Conservation (phyloP, 2,113 vertebrate genomes). For the Motacilla tschutschensis region DNA sequence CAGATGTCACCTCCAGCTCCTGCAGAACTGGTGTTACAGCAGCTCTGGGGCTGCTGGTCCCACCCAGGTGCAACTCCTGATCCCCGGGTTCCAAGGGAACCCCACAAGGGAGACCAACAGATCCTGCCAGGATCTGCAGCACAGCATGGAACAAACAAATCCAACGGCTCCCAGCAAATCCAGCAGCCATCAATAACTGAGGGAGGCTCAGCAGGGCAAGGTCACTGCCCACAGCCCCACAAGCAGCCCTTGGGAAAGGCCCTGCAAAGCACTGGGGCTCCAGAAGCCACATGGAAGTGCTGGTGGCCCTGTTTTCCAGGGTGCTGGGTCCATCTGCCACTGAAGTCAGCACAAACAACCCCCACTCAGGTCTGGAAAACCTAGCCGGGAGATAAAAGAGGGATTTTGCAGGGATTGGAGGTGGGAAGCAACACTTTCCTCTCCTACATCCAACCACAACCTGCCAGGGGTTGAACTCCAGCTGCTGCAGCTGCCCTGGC, state of each 20-base stretch:
- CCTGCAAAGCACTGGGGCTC: neutral
- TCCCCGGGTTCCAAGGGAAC: neutral
- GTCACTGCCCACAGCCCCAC: neutral
- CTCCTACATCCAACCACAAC: neutral
- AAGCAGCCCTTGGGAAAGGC: too few species aligned
- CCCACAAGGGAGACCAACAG: neutral
- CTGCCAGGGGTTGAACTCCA: neutral
- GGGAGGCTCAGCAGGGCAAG: neutral
- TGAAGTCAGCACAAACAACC: neutral
- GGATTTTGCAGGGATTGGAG: neutral
- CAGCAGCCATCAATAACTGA: neutral
- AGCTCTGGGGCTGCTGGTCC: neutral
- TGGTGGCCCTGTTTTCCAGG: rapidly evolving
- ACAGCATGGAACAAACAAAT: neutral
- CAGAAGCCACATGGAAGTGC: neutral
- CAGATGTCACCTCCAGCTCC: neutral
- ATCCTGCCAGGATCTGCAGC: neutral
- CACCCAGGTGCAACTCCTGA: neutral
- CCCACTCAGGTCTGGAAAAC: neutral
- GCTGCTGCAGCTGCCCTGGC: neutral
- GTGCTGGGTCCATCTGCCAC: neutral
- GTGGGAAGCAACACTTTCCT: neutral
- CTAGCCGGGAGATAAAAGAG: neutral
- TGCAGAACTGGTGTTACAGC: neutral
- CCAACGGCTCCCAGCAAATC: neutral